Conservation (phyloP, 1,140 invertebrate species). For the Heliconius himera region DNA sequence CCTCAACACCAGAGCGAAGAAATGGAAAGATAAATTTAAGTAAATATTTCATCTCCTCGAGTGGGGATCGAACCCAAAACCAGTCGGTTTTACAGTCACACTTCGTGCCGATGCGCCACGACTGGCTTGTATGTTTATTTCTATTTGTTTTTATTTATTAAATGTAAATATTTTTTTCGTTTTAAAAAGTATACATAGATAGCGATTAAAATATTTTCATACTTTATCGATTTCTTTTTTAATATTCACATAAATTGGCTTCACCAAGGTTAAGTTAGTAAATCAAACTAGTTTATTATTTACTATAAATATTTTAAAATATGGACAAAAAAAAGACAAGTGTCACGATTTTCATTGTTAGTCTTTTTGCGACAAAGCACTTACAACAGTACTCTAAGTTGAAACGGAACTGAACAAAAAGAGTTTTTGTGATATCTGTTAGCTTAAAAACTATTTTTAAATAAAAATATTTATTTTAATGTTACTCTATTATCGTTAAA, state of each 20-base stretch:
- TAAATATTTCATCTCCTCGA: too few relatives aligned
- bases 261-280: background rate
- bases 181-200: background rate
- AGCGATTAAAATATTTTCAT: background rate
- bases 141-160: too few relatives aligned
- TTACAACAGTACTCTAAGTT: background rate
- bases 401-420: background rate
- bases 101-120: too few relatives aligned
- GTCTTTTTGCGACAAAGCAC: background rate
- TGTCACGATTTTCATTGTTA: conserved; percentile 22
- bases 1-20: too few relatives aligned
- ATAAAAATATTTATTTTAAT: background rate
- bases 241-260: background rate
- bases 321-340: conserved; percentile 16
- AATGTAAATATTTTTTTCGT: background rate
- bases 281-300: conserved; percentile 1
- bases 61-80: too few relatives aligned
- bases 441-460: background rate
- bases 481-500: too few relatives aligned
- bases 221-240: too few relatives aligned
- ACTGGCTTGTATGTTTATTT: too few relatives aligned
- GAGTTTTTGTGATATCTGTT: background rate
- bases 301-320: background rate
- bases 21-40: too few relatives aligned
- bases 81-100: too few relatives aligned